phyloP scores from a whole-genome alignment of 1,140 invertebrate species.

The Polypedilum vanderplanki region DNA sequence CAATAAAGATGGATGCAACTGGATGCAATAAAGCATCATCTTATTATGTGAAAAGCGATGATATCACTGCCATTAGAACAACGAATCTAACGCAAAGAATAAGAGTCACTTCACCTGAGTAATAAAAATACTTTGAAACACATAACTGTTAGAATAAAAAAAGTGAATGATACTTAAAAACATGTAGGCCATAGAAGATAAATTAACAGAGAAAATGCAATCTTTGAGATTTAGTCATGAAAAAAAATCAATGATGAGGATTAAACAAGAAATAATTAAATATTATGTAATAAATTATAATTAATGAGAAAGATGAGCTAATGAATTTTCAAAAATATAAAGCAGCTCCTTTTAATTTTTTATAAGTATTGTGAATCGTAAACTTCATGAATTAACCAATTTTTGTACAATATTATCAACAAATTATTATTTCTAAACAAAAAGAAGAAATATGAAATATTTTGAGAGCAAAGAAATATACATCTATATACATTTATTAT shows the following conservation, averaged over 20 bases:
- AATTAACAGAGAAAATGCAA: not conserved
- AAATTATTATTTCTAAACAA: not conserved
- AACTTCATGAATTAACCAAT: not conserved
- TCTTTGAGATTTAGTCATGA: not conserved
- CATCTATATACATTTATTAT: too few relatives aligned
- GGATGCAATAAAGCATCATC: not conserved
- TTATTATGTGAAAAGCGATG: slow-evolving; percentile 15
- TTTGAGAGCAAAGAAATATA: too few relatives aligned
- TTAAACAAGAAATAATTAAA: not conserved
- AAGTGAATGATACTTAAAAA: not conserved
- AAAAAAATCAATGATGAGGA: not conserved
- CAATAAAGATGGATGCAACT: not conserved
- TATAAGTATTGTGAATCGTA: not conserved
- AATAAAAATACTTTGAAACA: not conserved
- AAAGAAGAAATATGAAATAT: not conserved
- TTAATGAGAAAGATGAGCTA: too few relatives aligned
- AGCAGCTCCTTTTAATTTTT: not conserved
- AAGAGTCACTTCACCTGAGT: not conserved
- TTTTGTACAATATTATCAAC: not conserved
- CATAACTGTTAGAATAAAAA: not conserved
- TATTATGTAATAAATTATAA: too few relatives aligned
- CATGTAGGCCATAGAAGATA: not conserved
- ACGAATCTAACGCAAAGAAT: not conserved
- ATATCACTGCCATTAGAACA: not conserved
- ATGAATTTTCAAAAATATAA: not conserved